A percentile compares a stretch with the other conserved stretches of the same genome.
These are phyloP conservation scores for Eupeodes latifasciatus DNA, from an alignment of 2,888 invertebrate genomes.

Conservation along the genomic window DNA sequence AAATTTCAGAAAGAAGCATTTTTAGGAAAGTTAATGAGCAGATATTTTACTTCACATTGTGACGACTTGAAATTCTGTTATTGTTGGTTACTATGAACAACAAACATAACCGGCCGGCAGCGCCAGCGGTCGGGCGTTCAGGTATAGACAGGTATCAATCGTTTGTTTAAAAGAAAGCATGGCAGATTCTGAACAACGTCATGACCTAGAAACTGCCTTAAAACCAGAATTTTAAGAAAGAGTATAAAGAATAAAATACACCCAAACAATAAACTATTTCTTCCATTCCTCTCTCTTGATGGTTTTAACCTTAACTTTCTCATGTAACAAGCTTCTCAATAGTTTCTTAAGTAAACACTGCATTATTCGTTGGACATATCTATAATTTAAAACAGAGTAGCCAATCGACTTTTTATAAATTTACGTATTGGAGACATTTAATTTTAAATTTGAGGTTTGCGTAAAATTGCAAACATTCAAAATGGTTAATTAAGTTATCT, in stretches of 20 bases:
- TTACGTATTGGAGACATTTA: no score
- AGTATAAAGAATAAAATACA: slow-evolving; percentile 28
- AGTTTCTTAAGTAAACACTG: not conserved
- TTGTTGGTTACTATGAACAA: no score
- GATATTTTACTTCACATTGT: not conserved
- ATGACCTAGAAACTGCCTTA: slow-evolving; percentile 56
- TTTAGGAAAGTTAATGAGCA: no score
- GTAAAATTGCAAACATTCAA: not conserved
- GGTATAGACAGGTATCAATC: not conserved
- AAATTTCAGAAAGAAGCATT: no score
- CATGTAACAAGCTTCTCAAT: slow-evolving; percentile 38
- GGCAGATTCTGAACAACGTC: slow-evolving; percentile 29
- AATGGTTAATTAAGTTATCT: no score
- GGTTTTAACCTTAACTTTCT: slow-evolving; percentile 36
- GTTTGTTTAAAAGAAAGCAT: slow-evolving; percentile 55
- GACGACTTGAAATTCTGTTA: not conserved
- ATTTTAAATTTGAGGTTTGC: not conserved
- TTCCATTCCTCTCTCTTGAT: slow-evolving; percentile 12
- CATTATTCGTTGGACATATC: not conserved
- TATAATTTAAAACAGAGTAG: not conserved
- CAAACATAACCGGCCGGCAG: no score
- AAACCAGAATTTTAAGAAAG: slow-evolving; percentile 49
- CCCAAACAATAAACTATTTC: slow-evolving; percentile 26
- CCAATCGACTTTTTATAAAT: not conserved
- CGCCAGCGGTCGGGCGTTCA: no score